Evolutionary conservation across 2,888 invertebrate genomes (phyloP), one percentile per base, ranked within the genome.

Genomic region (Thymelicus acteon): DNA sequence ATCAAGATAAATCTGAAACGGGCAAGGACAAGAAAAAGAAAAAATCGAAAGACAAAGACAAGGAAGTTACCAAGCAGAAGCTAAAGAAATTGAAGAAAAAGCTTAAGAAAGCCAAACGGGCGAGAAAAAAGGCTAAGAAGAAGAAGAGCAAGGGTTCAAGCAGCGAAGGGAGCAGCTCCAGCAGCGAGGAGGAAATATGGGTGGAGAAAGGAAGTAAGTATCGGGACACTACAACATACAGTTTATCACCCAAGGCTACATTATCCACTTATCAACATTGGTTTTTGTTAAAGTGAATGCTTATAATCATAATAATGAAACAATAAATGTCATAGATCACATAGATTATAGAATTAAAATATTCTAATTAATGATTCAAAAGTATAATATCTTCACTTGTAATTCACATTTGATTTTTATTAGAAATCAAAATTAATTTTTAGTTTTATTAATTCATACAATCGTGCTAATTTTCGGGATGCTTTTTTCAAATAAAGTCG

Each of bases 181-280:
- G 78, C 66, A 88, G 89, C 12, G 92, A 88, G 39, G 94, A 94
- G 72, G 96, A 96, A 72, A 86, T 95, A 70, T 97, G 96, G 96
- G 94, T 96, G 1, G 96, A 96, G 81, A 96, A 96, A 89, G 94
- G 94, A 78, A 89, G 88, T 94, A 79, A 87, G 90, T 85, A 6
- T 48, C 31, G 31, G 31, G 2, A 31, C 31, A 31, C 31, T 31
- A 31, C 1, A 31, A 31, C 31, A 31, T n/a, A n/a, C 1, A 31
- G 5, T 31, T 31, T 31, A 31, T 31, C 31, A 31, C 31, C 31
- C 31, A 31, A 31, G 2, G 1, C 31, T 31, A 31, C 31, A 5
- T 31, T 3, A n/a, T 31, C 31, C 31, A 31, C 31, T 19, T 19
- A 19, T 19, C 19, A 19, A 19, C 19, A 19, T 19, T 19, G 19